Evolutionary conservation across 2,888 invertebrate species (phyloP).

Genomic region (Chymomyza caudatula): DNA sequence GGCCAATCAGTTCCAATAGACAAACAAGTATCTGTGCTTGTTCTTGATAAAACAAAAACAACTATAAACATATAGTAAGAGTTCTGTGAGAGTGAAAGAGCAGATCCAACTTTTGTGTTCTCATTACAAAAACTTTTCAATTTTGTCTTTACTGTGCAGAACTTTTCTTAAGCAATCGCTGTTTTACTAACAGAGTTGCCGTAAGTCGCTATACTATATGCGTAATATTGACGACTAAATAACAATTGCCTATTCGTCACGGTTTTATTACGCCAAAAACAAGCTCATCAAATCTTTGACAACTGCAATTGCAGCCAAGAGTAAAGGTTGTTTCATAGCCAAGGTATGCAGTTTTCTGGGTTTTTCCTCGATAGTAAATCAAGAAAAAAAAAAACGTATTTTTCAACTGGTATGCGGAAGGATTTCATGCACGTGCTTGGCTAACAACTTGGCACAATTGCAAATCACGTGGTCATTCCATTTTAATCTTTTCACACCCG

Average conservation of each 20-base stretch:
- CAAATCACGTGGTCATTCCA: background rate
- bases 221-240: background rate
- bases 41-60: no score
- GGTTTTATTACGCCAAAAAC: constrained; percentile 45
- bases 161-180: background rate
- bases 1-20: no score
- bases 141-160: background rate
- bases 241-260: constrained; percentile 39
- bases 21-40: no score
- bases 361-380: no score
- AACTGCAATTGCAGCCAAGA: constrained; percentile 23
- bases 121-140: no score
- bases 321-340: background rate
- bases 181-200: constrained; percentile 17
- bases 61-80: no score
- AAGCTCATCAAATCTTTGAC: background rate
- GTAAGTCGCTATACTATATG: constrained; percentile 8
- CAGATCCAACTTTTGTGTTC: no score
- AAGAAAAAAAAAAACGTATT: no score
- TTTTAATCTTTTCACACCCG: background rate
- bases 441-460: background rate
- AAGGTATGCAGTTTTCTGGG: background rate
- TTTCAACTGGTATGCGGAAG: background rate
- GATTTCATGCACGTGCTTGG: background rate
- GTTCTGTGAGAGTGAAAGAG: no score